phyloP scores from a whole-genome alignment of 2,113 vertebrate species.

The Tragelaphus buxtoni region DNA sequence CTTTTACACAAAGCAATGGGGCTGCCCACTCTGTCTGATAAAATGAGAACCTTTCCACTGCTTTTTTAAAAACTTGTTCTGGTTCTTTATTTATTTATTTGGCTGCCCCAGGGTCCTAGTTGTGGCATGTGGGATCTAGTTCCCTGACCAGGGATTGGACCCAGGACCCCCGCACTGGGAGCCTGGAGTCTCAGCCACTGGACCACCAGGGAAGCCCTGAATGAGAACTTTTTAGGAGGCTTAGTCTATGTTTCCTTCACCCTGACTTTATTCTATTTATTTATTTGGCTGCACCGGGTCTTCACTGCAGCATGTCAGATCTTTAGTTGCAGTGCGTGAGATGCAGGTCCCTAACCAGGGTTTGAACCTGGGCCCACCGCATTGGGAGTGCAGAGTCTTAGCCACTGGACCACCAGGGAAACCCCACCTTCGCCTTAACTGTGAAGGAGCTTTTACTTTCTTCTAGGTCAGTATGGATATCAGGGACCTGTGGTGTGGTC shows the following conservation, averaged over 20 bases:
- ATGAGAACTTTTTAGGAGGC: conserved; percentile 63
- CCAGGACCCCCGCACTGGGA: background rate
- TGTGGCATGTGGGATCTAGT: background rate
- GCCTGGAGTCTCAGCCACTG: background rate
- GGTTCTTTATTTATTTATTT: background rate
- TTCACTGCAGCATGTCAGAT: background rate
- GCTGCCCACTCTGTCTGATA: conserved; percentile 41
- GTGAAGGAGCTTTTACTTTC: conserved; percentile 76
- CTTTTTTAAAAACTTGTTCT: background rate
- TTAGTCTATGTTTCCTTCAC: conserved; percentile 76
- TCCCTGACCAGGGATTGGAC: background rate
- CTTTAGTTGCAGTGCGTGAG: background rate
- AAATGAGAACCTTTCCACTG: conserved; percentile 44
- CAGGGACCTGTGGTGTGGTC: conserved; percentile 75
- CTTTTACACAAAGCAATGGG: conserved; percentile 28
- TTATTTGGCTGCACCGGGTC: background rate
- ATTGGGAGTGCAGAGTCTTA: background rate
- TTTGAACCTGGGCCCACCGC: background rate
- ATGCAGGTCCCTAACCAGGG: background rate
- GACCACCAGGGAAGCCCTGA: background rate
- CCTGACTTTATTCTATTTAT: conserved; percentile 71
- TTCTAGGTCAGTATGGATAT: conserved; percentile 77
- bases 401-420: background rate
- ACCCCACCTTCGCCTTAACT: conserved; percentile 74
- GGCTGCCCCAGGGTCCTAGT: background rate